phyloP scores from a whole-genome alignment of 2,797 vertebrate genomes.

The Glossophaga mutica region DNA sequence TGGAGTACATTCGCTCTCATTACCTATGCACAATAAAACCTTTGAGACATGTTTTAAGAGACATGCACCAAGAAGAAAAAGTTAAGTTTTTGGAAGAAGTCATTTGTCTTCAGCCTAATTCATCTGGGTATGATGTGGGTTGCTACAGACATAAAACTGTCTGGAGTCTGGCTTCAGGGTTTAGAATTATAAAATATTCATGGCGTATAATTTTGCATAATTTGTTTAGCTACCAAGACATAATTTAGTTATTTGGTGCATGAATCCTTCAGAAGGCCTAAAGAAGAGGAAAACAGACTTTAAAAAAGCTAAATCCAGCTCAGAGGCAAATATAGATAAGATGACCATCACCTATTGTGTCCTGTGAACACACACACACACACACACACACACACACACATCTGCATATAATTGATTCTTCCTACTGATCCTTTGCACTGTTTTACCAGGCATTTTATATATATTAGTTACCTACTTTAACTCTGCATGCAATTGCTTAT shows the following conservation, averaged over 20 bases:
- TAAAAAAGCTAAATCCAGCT: not conserved
- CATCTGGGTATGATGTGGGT: slow-evolving; percentile 74
- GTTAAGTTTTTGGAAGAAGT: slow-evolving; percentile 71
- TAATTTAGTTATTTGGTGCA: slow-evolving; percentile 80
- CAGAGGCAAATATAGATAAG: not conserved
- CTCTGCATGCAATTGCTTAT: not conserved
- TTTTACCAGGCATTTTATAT: not conserved
- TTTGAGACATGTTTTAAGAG: slow-evolving; percentile 67
- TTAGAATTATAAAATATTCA: slow-evolving; percentile 84
- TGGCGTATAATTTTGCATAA: slow-evolving; percentile 84
- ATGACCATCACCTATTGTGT: not conserved
- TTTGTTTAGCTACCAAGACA: slow-evolving; percentile 82
- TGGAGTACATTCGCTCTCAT: slow-evolving; percentile 32
- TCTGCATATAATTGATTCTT: not conserved
- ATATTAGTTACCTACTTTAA: not conserved
- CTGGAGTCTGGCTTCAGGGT: slow-evolving; percentile 81
- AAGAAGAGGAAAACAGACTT: slow-evolving; percentile 64
- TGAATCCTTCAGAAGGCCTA: slow-evolving; percentile 69
- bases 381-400: no score
- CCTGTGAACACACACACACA: not conserved
- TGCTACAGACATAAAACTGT: slow-evolving; percentile 78
- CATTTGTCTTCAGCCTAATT: slow-evolving; percentile 73
- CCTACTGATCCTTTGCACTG: not conserved
- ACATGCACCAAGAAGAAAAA: slow-evolving; percentile 61
- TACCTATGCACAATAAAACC: slow-evolving; percentile 66